phyloP scores from a whole-genome alignment of 2,797 vertebrate genomes.

The Semaprochilodus insignis region DNA sequence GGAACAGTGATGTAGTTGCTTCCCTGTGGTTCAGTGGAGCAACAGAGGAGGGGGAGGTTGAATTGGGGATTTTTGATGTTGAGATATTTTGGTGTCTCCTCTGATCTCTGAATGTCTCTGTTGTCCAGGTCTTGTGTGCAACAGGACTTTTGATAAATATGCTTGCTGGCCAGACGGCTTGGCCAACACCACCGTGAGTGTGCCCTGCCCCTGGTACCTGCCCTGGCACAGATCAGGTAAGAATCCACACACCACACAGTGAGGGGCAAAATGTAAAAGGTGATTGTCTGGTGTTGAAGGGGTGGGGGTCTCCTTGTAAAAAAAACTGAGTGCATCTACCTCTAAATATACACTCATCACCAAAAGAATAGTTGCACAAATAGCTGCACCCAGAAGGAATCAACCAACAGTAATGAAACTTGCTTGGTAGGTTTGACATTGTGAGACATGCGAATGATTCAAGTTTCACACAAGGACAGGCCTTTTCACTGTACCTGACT shows the following conservation, averaged over 20 bases:
- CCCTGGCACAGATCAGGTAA: constrained; percentile 94
- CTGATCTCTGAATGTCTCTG: constrained; percentile 1
- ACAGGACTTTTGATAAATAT: constrained; percentile 91
- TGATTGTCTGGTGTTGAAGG: no score
- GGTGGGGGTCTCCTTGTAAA: no score
- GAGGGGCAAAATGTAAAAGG: no score
- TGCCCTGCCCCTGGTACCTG: constrained; percentile 94
- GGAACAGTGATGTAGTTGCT: background rate
- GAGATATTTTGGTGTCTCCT: constrained; percentile 3
- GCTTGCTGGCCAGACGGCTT: constrained; percentile 94
- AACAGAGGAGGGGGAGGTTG: background rate
- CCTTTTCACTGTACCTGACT: no score
- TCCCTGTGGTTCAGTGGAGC: background rate
- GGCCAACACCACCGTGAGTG: constrained; percentile 88
- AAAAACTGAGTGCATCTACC: no score
- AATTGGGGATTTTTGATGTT: background rate
- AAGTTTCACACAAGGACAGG: no score
- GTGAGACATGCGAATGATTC: no score
- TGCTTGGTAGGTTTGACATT: no score
- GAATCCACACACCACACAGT: background rate
- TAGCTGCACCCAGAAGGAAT: no score
- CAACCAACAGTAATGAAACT: no score
- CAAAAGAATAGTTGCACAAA: no score
- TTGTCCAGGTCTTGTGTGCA: constrained; percentile 81
- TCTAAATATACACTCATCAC: no score